These are phyloP conservation scores for Otocyon megalotis DNA, from an alignment of 2,113 vertebrate genomes.

Conservation along the genomic window DNA sequence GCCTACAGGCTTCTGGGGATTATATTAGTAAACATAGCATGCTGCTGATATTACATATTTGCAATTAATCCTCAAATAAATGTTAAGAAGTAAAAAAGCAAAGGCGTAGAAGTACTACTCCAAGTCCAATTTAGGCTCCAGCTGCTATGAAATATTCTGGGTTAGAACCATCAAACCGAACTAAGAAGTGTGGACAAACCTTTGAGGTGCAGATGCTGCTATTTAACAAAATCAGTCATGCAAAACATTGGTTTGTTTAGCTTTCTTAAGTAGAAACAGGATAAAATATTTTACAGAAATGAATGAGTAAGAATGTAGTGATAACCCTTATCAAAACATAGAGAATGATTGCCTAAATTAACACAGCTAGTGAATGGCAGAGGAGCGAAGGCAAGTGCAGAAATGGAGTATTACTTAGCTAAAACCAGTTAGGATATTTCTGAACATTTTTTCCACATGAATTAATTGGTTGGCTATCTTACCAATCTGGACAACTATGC, in stretches of 20 bases:
- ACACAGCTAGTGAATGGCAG: neutral
- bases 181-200: neutral
- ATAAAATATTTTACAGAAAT: constrained; percentile 34
- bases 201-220: neutral
- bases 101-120: neutral
- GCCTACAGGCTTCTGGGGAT: neutral
- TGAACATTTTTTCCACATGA: neutral
- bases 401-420: neutral
- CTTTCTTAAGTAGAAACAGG: constrained; percentile 22
- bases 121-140: neutral
- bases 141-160: neutral
- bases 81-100: neutral
- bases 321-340: constrained; percentile 35
- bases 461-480: neutral
- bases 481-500: neutral
- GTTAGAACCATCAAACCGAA: neutral
- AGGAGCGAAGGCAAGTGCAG: neutral
- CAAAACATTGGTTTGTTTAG: neutral
- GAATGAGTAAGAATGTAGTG: constrained; percentile 41
- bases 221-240: neutral
- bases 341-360: constrained; percentile 5
- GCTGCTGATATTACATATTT: neutral
- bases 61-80: neutral
- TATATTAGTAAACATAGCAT: neutral
- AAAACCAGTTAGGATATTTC: neutral